These are phyloP conservation scores for Argyrosomus regius DNA, from an alignment of 2,797 vertebrate genomes.

Conservation along the genomic window DNA sequence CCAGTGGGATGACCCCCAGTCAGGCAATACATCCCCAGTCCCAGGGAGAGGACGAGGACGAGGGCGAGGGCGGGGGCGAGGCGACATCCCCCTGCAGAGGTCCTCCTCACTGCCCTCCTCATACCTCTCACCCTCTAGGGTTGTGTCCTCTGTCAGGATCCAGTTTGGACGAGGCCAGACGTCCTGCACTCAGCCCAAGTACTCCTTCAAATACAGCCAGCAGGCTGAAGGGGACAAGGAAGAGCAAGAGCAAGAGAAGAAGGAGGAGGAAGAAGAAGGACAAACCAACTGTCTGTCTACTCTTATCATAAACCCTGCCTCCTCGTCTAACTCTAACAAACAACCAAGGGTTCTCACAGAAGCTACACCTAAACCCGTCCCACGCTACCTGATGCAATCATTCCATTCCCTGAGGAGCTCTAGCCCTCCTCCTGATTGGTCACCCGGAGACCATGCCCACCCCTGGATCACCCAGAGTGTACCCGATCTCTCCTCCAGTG, in stretches of 20 bases:
- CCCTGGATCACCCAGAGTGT: slow-evolving; percentile 91
- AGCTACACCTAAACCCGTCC: slow-evolving; percentile 66
- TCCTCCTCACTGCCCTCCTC: slow-evolving; percentile 92
- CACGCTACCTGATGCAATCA: slow-evolving; percentile 83
- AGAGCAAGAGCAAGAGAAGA: slow-evolving; percentile 65
- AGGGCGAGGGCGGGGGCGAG: slow-evolving; percentile 11
- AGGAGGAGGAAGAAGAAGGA: slow-evolving; percentile 66
- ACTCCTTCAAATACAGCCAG: slow-evolving; percentile 88
- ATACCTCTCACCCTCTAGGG: slow-evolving; percentile 86
- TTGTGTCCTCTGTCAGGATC: slow-evolving; percentile 94
- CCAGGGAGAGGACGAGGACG: slow-evolving; percentile 71
- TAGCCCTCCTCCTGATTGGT: slow-evolving; percentile 85
- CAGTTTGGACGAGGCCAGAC: slow-evolving; percentile 88
- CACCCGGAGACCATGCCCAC: slow-evolving; percentile 78
- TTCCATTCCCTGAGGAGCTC: slow-evolving; percentile 86
- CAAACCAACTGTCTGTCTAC: slow-evolving; percentile 83
- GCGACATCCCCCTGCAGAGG: slow-evolving; percentile 83
- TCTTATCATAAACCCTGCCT: slow-evolving; percentile 81
- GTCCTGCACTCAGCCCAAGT: slow-evolving; percentile 87
- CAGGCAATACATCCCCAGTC: slow-evolving; percentile 62
- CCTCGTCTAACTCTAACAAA: slow-evolving; percentile 30
- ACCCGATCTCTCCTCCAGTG: slow-evolving; percentile 84
- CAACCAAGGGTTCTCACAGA: slow-evolving; percentile 25
- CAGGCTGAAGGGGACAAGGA: slow-evolving; percentile 39
- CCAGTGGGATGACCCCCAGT: slow-evolving; percentile 71